Evolutionary conservation across 2,888 invertebrate species (phyloP).

Genomic region (Callinectes sapidus): DNA sequence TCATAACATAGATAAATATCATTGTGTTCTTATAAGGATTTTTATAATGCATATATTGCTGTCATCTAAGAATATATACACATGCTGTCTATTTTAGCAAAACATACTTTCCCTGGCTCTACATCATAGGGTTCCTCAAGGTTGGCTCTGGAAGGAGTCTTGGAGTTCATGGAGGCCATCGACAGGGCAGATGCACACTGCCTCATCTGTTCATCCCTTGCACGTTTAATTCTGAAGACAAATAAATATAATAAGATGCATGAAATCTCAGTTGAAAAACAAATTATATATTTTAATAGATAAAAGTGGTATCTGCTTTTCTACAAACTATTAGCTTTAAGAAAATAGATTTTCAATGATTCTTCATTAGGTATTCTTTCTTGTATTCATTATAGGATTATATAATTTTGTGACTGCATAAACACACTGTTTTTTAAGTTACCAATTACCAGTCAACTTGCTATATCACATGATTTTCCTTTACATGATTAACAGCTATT

Average conservation of each 20-base stretch:
- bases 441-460: too few relatives aligned
- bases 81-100: neutral
- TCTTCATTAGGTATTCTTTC: too few relatives aligned
- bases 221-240: conserved; percentile 75
- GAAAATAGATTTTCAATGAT: too few relatives aligned
- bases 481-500: too few relatives aligned
- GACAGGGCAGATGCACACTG: conserved; percentile 74
- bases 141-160: conserved; percentile 48
- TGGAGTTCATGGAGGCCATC: conserved; percentile 66
- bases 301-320: neutral
- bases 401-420: too few relatives aligned
- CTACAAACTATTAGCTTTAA: too few relatives aligned
- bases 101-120: neutral
- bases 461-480: too few relatives aligned
- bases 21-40: neutral
- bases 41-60: neutral
- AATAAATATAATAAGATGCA: neutral
- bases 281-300: neutral
- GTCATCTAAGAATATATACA: neutral
- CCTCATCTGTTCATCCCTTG: conserved; percentile 75
- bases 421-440: too few relatives aligned
- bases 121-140: conserved; percentile 50
- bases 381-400: too few relatives aligned
- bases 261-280: too few relatives aligned
- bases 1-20: too few relatives aligned